These are phyloP conservation scores for Synergus japonicus DNA, from an alignment of 2,888 invertebrate genomes.

Conservation along the genomic window DNA sequence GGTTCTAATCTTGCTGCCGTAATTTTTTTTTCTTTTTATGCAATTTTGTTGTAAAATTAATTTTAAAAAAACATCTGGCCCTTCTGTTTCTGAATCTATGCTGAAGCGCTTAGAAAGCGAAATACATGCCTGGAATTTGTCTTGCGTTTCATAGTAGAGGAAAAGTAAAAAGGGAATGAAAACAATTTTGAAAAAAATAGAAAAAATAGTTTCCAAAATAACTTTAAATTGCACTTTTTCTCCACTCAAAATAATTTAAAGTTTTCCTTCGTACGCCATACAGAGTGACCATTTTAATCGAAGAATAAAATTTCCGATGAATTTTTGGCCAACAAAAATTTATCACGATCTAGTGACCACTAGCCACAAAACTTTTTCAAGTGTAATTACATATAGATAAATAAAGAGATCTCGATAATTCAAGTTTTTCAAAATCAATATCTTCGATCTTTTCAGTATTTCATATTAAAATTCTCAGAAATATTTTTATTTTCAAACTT, in stretches of 20 bases:
- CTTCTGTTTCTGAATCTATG: not conserved
- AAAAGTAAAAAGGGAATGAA: not conserved
- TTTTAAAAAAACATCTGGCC: too few species aligned
- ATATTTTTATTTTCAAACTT: too few species aligned
- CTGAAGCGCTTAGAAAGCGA: slow-evolving; percentile 13
- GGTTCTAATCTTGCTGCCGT: too few species aligned
- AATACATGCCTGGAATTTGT: slow-evolving; percentile 9
- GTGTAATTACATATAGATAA: not conserved
- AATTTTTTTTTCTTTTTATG: too few species aligned
- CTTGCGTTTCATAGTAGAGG: not conserved
- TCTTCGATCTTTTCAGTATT: not conserved
- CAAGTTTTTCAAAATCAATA: not conserved
- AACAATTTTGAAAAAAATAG: too few species aligned
- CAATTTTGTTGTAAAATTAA: too few species aligned
- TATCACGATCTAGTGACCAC: too few species aligned
- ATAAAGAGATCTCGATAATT: not conserved
- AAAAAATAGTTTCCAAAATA: not conserved
- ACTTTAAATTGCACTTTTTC: not conserved
- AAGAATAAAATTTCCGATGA: too few species aligned
- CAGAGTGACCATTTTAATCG: too few species aligned
- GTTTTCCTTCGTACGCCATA: not conserved
- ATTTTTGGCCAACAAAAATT: too few species aligned
- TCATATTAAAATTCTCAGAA: too few species aligned
- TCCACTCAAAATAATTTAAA: not conserved
- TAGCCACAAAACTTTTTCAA: not conserved